A percentile compares a stretch with the other conserved stretches of the same genome.
Conservation (phyloP, 1,140 invertebrate species). For the Papilio xuthus region DNA sequence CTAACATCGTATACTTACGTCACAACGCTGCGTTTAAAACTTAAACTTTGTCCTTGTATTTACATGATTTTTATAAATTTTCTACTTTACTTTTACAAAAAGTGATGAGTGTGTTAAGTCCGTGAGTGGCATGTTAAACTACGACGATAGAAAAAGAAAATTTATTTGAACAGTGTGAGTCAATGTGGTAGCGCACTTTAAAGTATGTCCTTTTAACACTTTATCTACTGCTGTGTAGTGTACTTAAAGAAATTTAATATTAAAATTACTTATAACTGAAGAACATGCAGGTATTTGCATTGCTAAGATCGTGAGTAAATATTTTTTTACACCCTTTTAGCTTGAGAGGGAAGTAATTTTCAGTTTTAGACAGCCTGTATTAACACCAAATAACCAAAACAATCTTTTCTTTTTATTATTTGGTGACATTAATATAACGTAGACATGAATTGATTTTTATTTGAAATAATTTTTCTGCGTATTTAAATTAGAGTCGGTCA, state of each 20-base stretch:
- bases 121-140: not conserved
- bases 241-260: not conserved
- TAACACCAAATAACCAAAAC: too few species aligned
- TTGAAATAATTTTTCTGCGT: not conserved
- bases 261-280: not conserved
- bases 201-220: not conserved
- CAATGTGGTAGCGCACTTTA: not conserved
- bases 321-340: not conserved
- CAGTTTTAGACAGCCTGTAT: not conserved
- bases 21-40: conserved; percentile 2
- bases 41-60: not conserved
- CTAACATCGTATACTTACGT: conserved; percentile 3
- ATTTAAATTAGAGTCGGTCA: conserved; percentile 28
- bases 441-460: conserved; percentile 16
- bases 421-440: not conserved
- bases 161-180: not conserved
- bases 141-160: not conserved
- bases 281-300: not conserved
- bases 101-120: not conserved
- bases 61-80: conserved; percentile 4
- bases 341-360: not conserved
- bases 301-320: not conserved
- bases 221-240: not conserved
- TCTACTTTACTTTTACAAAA: not conserved
- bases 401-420: not conserved